phyloP scores from a whole-genome alignment of 2,113 vertebrate genomes.

The Trogon melanurus region DNA sequence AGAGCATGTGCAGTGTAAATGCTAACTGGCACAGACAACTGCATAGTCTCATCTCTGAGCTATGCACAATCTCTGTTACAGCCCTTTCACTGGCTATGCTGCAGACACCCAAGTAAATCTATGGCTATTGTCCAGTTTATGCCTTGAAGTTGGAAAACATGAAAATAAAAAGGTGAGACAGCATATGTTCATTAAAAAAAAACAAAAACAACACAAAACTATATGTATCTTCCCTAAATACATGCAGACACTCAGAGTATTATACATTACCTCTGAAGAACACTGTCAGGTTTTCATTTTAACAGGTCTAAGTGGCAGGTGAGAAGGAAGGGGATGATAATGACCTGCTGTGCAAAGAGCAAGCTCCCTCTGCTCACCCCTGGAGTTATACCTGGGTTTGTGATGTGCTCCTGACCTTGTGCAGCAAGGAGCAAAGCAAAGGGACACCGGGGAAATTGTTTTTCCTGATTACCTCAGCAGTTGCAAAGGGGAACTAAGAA shows the following conservation, averaged over 20 bases:
- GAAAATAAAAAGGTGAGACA: fast-evolving
- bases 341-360: neutral
- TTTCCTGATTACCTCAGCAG: neutral
- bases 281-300: neutral
- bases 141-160: neutral
- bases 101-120: neutral
- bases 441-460: fast-evolving
- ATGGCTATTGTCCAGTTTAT: neutral
- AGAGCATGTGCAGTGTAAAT: fast-evolving
- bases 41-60: neutral
- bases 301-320: no score
- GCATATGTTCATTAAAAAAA: neutral
- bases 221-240: neutral
- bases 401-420: neutral
- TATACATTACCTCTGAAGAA: neutral
- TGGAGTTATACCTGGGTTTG: neutral
- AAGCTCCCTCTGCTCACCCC: neutral
- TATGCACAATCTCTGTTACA: neutral
- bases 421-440: neutral
- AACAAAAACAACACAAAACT: neutral
- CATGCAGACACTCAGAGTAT: neutral
- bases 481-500: neutral
- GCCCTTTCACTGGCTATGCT: neutral
- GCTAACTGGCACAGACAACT: neutral
- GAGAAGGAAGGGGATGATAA: neutral